These are phyloP conservation scores for Cataglyphis albicans DNA, from an alignment of 2,888 invertebrate species.

Conservation along the genomic window DNA sequence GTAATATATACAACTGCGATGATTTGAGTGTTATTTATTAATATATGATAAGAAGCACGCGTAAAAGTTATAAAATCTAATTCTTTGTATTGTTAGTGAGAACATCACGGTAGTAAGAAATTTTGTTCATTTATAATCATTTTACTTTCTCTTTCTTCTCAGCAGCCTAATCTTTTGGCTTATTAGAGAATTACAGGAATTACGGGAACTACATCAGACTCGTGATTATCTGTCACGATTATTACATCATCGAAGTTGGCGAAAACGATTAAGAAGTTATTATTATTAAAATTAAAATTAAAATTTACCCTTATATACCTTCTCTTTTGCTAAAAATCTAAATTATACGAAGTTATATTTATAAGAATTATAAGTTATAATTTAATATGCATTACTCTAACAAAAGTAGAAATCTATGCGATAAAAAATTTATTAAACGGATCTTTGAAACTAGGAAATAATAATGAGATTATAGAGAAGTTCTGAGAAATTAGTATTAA, in stretches of 20 bases:
- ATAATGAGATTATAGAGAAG: background rate
- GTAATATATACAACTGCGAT: background rate
- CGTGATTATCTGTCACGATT: slow-evolving; percentile 26
- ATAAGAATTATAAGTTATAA: background rate
- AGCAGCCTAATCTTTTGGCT: slow-evolving; percentile 48
- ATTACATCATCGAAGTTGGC: slow-evolving; percentile 7
- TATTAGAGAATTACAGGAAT: slow-evolving; percentile 37
- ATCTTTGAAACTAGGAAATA: background rate
- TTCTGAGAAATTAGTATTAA: slow-evolving; percentile 5
- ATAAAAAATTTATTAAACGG: background rate
- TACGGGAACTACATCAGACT: slow-evolving; percentile 4
- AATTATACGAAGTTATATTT: background rate
- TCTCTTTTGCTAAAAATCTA: background rate
- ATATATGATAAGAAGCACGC: slow-evolving; percentile 18
- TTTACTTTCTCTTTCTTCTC: slow-evolving; percentile 64
- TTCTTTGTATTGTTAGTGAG: slow-evolving; percentile 33
- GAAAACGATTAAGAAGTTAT: background rate
- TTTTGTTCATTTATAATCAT: slow-evolving; percentile 50
- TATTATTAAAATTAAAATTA: background rate
- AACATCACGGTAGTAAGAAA: slow-evolving; percentile 37
- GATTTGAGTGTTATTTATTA: slow-evolving; percentile 28
- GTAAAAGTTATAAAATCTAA: slow-evolving; percentile 54
- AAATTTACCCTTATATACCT: background rate
- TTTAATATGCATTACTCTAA: background rate
- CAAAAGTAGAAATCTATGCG: background rate